Base-by-base conservation (phyloP, 2,113 vertebrate species). In the Drymodes brunneopygia region DNA sequence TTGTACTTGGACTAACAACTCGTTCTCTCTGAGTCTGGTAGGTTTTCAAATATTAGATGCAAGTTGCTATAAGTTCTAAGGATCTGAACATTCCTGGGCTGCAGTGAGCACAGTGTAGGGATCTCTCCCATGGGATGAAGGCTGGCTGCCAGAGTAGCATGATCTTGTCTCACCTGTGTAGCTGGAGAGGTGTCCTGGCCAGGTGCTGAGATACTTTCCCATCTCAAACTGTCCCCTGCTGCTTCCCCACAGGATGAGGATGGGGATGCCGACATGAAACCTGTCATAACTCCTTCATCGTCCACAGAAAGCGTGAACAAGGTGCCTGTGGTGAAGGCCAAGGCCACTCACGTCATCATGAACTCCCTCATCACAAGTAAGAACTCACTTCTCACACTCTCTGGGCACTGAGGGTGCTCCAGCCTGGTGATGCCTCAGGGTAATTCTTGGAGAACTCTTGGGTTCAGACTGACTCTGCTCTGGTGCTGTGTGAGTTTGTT, bases 301-400 rank as follows among this genome's bases (percentile, higher is more conserved):
- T 79, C 98, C 81, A 95, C 80, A 25, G 90, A 98, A 56, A 79
- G 95, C 48, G 45, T 92, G 87, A 96, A 97, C 82, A 98, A 98
- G 96, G 97, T 95, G 53, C 98, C 99, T 5, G 98, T 99, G 94
- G 98, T 99, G 97, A 99, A 99, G 98, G 98, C 99, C 73, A 99
- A 99, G 97, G 99, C 99, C 81, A 99, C 99, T 24, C 98, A 98
- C 15, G 54, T 98, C 97, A 98, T 99, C 97, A 99, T 99, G 99
- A 99, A 79, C 96, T 98, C 99, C 62, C 98, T 99, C 48, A 98
- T 99, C 97, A 99, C 98, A 97, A 99, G 99, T 99, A 99, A 99
- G 99, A 95, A 11, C 61, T 86, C 62, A 2, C 11, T 33, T 81
- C 35, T 87, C 18, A 3, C 14, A 8, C 33, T 75, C 28, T 90